Evolutionary conservation across 2,888 invertebrate genomes (phyloP).

Genomic region (Chrysodeixis includens): DNA sequence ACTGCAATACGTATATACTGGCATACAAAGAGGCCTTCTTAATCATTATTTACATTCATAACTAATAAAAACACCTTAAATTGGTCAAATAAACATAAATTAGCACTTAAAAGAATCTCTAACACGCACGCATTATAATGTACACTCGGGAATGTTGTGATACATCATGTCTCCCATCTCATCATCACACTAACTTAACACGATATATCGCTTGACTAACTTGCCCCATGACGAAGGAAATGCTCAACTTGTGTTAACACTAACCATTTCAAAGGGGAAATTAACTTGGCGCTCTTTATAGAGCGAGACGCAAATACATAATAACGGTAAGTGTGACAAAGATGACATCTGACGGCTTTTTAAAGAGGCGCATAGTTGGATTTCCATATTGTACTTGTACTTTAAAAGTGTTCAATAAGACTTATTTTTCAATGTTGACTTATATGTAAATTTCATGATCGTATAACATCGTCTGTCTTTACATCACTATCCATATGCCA

Average conservation of each 20-base stretch:
- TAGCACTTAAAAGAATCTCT: slow-evolving; percentile 26
- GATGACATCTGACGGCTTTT: background rate
- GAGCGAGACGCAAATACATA: background rate
- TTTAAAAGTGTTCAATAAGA: slow-evolving; percentile 42
- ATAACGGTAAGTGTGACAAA: background rate
- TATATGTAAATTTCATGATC: slow-evolving; percentile 5
- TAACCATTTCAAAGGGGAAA: slow-evolving; percentile 14
- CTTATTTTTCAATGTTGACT: slow-evolving; percentile 34
- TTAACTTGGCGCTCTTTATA: background rate
- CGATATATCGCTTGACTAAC: background rate
- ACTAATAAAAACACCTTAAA: no score
- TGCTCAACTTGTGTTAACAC: slow-evolving; percentile 60
- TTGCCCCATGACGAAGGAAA: slow-evolving; percentile 56
- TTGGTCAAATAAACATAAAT: background rate
- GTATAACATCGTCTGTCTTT: slow-evolving; percentile 12
- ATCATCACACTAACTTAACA: background rate
- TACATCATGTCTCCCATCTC: slow-evolving; percentile 30
- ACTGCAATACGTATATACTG: no score
- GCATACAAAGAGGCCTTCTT: no score
- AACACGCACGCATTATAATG: slow-evolving; percentile 24
- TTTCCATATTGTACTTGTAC: slow-evolving; percentile 27
- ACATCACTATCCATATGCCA: background rate
- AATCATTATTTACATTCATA: no score
- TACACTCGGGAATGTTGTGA: slow-evolving; percentile 43
- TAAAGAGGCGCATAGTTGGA: background rate